A percentile compares a stretch with the other conserved stretches of the same genome.
Evolutionary conservation across 2,888 invertebrate genomes (phyloP).

Genomic region (Balanococcus diminutus): DNA sequence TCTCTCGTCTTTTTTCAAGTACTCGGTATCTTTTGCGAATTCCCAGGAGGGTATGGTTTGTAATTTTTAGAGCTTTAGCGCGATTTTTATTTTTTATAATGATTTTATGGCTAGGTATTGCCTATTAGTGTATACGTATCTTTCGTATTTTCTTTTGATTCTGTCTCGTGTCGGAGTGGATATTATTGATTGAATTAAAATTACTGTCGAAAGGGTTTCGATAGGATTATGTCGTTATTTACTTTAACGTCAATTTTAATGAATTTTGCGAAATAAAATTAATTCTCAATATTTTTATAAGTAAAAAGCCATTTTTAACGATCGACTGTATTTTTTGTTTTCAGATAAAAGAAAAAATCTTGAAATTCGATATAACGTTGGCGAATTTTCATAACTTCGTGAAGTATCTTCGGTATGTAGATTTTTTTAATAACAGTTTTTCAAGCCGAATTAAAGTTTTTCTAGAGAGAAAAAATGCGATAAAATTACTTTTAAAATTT

Average conservation of each 20-base stretch:
- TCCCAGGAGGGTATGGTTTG: neutral
- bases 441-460: no score
- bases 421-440: no score
- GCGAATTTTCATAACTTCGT: neutral
- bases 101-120: neutral
- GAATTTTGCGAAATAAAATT: neutral
- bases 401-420: neutral
- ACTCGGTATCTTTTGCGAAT: neutral
- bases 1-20: neutral
- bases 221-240: neutral
- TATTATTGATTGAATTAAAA: neutral
- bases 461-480: no score
- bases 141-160: neutral
- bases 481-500: no score
- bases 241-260: neutral
- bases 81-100: neutral
- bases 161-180: neutral
- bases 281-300: neutral
- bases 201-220: neutral
- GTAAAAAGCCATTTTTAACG: neutral
- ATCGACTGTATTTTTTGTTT: neutral
- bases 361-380: neutral
- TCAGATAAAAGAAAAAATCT: neutral
- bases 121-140: neutral
- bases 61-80: conserved; percentile 45